Conservation (phyloP, 1,140 invertebrate genomes). For the Oncopodura yosiiana region DNA sequence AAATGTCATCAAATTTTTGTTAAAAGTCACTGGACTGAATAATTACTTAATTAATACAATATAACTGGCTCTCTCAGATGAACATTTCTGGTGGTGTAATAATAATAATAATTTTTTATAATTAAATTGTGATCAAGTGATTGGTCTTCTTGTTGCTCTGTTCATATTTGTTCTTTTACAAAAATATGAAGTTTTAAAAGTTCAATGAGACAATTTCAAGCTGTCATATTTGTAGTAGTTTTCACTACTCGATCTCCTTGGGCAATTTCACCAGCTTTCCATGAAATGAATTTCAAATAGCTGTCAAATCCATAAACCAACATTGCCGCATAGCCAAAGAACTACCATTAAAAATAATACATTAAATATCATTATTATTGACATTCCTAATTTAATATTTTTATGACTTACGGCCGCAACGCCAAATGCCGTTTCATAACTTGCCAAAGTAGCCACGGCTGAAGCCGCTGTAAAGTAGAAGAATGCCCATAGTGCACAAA, state of each 20-base stretch:
- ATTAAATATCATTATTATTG: conserved; percentile 10
- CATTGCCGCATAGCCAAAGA: conserved; percentile 70
- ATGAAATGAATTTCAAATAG: conserved; percentile 59
- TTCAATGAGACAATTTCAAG: not conserved
- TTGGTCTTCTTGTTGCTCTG: not conserved
- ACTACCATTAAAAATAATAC: conserved; percentile 48
- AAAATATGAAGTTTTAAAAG: too few species aligned
- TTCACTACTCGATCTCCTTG: conserved; percentile 58
- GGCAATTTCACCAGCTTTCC: conserved; percentile 55
- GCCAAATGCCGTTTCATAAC: conserved; percentile 44
- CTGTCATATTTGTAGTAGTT: conserved; percentile 50
- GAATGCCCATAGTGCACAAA: conserved; percentile 57
- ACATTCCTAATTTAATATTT: conserved; percentile 1
- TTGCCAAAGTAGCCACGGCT: conserved; percentile 48
- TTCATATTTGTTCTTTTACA: too few species aligned
- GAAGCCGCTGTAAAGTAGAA: conserved; percentile 60
- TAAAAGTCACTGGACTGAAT: too few species aligned
- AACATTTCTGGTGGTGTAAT: too few species aligned
- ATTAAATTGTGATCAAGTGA: too few species aligned
- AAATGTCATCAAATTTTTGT: too few species aligned
- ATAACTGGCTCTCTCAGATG: too few species aligned
- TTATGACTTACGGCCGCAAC: conserved; percentile 55
- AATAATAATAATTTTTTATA: too few species aligned
- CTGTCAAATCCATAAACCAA: conserved; percentile 64
- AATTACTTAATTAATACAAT: too few species aligned